Conservation (phyloP, 1,140 invertebrate genomes). For the Brachionus asplanchnoidis region DNA sequence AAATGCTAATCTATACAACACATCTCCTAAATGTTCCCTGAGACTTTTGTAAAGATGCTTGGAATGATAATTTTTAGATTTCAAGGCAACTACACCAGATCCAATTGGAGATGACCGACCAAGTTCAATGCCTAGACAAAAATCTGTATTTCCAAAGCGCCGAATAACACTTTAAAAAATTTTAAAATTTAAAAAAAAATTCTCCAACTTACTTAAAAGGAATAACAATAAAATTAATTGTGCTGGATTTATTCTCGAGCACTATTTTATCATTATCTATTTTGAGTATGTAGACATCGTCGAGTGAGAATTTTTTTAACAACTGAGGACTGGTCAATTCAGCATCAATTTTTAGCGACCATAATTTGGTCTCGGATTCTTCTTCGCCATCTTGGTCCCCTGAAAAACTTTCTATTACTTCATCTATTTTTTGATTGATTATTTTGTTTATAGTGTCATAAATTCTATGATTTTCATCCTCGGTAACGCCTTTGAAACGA, state of each 20-base stretch:
- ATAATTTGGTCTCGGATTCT: neutral
- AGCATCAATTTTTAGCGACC: neutral
- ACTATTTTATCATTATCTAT: neutral
- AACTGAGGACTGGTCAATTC: neutral
- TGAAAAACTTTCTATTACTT: neutral
- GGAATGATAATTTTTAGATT: neutral
- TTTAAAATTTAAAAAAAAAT: neutral
- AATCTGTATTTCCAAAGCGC: neutral
- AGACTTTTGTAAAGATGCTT: neutral
- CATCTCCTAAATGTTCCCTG: neutral
- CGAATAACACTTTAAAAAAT: neutral
- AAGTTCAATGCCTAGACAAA: constrained; percentile 5
- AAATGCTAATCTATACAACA: neutral
- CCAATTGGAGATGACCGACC: neutral
- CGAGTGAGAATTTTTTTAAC: neutral
- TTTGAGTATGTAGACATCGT: neutral
- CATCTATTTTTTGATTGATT: neutral
- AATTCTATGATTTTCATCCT: neutral
- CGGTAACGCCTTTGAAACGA: neutral
- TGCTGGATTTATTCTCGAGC: neutral
- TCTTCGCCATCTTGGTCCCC: neutral
- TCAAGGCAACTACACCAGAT: neutral
- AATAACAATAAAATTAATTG: neutral
- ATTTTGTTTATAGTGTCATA: neutral
- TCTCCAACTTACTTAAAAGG: neutral